Evolutionary conservation across 2,113 vertebrate genomes (phyloP).

Genomic region (Solea senegalensis): DNA sequence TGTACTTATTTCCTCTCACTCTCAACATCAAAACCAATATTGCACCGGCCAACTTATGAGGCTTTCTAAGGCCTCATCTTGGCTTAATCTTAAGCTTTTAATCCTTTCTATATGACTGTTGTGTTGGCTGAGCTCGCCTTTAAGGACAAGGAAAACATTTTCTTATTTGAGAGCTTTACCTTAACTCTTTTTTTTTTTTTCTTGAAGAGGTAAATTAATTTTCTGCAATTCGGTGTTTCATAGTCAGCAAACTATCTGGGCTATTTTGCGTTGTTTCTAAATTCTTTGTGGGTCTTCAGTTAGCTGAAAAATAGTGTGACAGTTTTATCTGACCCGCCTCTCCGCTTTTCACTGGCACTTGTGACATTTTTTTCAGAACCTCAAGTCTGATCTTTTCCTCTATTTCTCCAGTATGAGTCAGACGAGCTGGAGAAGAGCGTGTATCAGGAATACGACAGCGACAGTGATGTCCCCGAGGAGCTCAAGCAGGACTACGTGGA

Average conservation of each 20-base stretch:
- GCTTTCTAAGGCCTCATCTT: constrained; percentile 1
- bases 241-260: neutral
- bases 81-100: constrained; percentile 24
- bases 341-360: neutral
- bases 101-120: constrained; percentile 31
- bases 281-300: neutral
- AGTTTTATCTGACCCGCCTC: too few relatives aligned
- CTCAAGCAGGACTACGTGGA: constrained; percentile 97
- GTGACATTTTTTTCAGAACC: neutral
- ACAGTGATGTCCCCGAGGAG: constrained; percentile 97
- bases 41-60: constrained; percentile 12
- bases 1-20: constrained; percentile 9
- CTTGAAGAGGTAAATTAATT: constrained; percentile 10
- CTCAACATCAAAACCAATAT: constrained; percentile 42
- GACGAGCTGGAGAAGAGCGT: constrained; percentile 96
- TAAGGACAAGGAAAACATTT: constrained; percentile 42
- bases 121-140: constrained; percentile 14
- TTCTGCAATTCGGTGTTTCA: neutral
- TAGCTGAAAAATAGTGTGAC: neutral
- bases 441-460: constrained; percentile 97
- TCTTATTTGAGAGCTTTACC: constrained; percentile 21
- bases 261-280: neutral
- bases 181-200: constrained; percentile 4
- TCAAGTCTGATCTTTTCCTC: neutral
- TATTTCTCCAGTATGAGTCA: constrained; percentile 89